Evolutionary conservation across 2,888 invertebrate species (phyloP).

Genomic region (Drosophila lacicola): DNA sequence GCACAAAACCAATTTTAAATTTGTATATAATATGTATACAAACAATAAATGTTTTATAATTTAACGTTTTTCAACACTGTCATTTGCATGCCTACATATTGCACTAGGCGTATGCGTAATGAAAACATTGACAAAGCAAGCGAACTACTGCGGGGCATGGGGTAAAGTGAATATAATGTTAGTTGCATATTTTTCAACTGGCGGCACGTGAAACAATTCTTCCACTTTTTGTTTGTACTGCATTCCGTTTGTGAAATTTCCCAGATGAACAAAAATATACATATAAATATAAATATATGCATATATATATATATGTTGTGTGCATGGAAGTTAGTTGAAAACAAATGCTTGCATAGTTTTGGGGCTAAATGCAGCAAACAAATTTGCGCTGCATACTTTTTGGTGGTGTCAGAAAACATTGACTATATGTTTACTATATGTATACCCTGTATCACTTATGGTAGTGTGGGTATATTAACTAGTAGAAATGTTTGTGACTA

Average conservation of each 20-base stretch:
- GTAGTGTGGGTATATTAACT: background rate
- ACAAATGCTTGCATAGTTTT: slow-evolving; percentile 50
- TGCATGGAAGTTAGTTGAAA: slow-evolving; percentile 5
- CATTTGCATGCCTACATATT: slow-evolving; percentile 14
- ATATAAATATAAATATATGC: too few species aligned
- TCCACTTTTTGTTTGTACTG: slow-evolving; percentile 12
- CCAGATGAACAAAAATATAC: slow-evolving; percentile 12
- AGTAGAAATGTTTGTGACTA: background rate
- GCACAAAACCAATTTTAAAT: slow-evolving; percentile 23
- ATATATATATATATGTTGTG: background rate
- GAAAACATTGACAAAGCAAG: background rate
- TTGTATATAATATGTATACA: background rate
- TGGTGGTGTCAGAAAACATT: slow-evolving; percentile 25
- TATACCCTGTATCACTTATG: slow-evolving; percentile 4
- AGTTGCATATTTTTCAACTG: slow-evolving; percentile 18
- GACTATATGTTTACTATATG: background rate
- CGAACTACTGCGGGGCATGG: too few species aligned
- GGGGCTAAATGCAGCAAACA: slow-evolving; percentile 31
- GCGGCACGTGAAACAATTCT: slow-evolving; percentile 14
- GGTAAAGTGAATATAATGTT: background rate
- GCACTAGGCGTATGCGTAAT: slow-evolving; percentile 29
- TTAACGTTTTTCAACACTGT: slow-evolving; percentile 20
- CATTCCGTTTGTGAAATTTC: slow-evolving; percentile 20
- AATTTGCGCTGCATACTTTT: slow-evolving; percentile 48
- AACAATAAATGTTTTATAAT: slow-evolving; percentile 9